These are phyloP conservation scores for Megaceryle alcyon DNA, from an alignment of 2,797 vertebrate species.

Conservation along the genomic window DNA sequence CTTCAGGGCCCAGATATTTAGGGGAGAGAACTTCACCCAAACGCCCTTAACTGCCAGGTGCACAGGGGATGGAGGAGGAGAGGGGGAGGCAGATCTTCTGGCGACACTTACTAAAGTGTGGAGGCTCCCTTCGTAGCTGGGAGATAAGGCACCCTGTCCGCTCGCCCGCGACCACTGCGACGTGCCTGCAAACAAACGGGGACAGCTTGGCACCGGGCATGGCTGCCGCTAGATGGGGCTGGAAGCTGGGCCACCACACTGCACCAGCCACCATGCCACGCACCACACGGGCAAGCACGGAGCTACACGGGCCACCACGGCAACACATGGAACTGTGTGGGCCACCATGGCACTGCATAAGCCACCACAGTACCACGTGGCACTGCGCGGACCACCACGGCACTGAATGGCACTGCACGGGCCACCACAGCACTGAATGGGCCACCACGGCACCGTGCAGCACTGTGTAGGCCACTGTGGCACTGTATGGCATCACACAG, in stretches of 20 bases:
- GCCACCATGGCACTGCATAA: neutral
- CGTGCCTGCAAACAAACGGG: constrained; percentile 76
- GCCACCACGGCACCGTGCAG: no score
- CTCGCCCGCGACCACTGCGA: constrained; percentile 94
- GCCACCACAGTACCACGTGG: no score
- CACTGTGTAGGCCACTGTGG: no score
- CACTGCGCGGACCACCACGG: no score
- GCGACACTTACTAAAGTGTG: constrained; percentile 87
- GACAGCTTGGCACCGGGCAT: neutral
- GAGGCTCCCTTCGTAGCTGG: constrained; percentile 92
- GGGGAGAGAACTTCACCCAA: neutral
- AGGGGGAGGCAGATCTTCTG: neutral
- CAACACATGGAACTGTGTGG: no score
- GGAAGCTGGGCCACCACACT: neutral
- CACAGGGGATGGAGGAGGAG: neutral
- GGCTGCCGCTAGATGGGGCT: constrained; percentile 37
- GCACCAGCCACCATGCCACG: fast-evolving
- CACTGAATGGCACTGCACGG: no score
- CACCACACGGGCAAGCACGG: no score
- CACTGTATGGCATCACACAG: no score
- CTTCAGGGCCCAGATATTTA: fast-evolving
- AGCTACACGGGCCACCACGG: neutral
- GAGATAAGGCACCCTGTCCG: constrained; percentile 90
- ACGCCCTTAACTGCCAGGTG: neutral
- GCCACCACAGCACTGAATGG: neutral